These are phyloP conservation scores for Mico argentatus DNA, from an alignment of 2,797 vertebrate genomes.

Conservation along the genomic window DNA sequence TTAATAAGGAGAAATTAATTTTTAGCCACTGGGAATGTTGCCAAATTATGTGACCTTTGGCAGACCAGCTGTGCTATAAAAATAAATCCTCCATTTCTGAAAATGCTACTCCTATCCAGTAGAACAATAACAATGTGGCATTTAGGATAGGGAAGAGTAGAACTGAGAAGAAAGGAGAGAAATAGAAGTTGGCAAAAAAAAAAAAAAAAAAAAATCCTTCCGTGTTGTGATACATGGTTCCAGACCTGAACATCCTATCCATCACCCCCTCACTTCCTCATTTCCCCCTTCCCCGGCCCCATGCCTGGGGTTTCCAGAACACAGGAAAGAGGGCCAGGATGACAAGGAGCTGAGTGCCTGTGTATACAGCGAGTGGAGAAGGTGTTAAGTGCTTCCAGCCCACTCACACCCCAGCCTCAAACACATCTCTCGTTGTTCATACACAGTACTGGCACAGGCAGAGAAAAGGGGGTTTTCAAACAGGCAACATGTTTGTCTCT, in stretches of 20 bases:
- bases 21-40: conserved; percentile 89
- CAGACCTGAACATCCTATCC: not conserved
- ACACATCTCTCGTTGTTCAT: conserved; percentile 82
- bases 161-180: conserved; percentile 66
- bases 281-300: not conserved
- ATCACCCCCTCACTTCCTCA: not conserved
- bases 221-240: conserved; percentile 62
- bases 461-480: conserved; percentile 77
- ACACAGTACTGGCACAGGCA: conserved; percentile 71
- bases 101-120: conserved; percentile 78
- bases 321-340: conserved; percentile 66
- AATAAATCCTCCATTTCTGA: conserved; percentile 87
- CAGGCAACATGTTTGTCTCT: conserved; percentile 64
- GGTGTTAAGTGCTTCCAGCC: conserved; percentile 75
- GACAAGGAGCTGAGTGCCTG: conserved; percentile 38
- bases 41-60: conserved; percentile 90
- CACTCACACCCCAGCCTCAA: conserved; percentile 71
- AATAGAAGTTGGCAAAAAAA: conserved; percentile 67
- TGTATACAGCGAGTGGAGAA: conserved; percentile 50
- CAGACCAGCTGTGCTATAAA: conserved; percentile 88
- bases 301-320: conserved; percentile 16
- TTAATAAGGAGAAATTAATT: conserved; percentile 92
- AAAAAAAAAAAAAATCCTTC: not conserved
- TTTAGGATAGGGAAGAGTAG: conserved; percentile 61
- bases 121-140: conserved; percentile 75